Evolutionary conservation across 2,888 invertebrate species (phyloP), one percentile per base, ranked within the genome.

Genomic region (Himalopsyche anomala): DNA sequence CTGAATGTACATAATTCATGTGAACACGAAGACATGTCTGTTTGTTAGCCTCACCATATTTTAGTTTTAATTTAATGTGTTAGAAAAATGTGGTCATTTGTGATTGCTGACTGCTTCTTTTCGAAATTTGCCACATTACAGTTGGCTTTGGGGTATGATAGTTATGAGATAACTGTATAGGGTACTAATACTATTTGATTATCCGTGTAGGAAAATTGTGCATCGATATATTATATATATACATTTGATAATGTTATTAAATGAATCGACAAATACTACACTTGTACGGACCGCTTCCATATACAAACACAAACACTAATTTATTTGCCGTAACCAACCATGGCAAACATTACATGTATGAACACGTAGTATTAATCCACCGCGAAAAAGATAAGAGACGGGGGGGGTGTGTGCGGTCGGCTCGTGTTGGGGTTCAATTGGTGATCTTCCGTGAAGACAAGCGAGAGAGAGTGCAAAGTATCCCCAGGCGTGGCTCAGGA

Each of bases 401-500:
- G 69, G 19, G 19, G 19, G 9, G 79, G 12, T 55, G 19, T n/a
- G 19, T 79, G 62, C 19, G 36, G 19, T 45, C 74, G 82, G 40
- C 74, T 87, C 80, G 81, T 74, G 83, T 74, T 69, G 88, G 88
- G 87, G 84, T 85, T 86, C 51, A 82, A 81, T 81, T 55, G 84
- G 87, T 88, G 88, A 87, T 87, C 88, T 89, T 88, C 86, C 88
- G 85, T 87, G 88, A 88, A 88, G 87, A 87, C 87, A 83, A 81
- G 86, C 82, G 84, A 85, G 81, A 69, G 82, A 83, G 80, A 80
- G 85, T 85, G 86, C 86, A 81, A 84, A 82, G 87, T 36, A 86
- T 85, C 85, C 86, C 88, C 86, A 45, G 82, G 79, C 82, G 51
- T 80, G 80, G 69, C 36, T 74, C 69, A 85, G 82, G 82, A 84